These are phyloP conservation scores for Entelurus aequoreus DNA, from an alignment of 2,113 vertebrate species.

Conservation along the genomic window DNA sequence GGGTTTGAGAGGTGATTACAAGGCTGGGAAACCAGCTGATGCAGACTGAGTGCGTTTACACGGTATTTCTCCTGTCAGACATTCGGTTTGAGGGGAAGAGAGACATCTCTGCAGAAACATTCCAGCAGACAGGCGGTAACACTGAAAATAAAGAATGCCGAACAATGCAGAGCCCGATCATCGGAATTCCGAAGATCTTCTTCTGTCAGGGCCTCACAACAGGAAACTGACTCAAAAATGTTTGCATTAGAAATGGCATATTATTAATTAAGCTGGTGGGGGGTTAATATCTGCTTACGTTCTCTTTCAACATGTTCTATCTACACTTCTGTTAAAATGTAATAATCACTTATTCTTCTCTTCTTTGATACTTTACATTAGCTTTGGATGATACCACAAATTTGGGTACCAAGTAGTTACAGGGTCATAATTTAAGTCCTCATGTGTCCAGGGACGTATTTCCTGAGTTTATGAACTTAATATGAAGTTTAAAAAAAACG, in stretches of 20 bases:
- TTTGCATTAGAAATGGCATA: conserved; percentile 64
- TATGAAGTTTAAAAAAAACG: too few species aligned
- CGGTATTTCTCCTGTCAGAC: conserved; percentile 48
- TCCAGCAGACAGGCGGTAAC: conserved; percentile 31
- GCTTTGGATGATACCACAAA: too few species aligned
- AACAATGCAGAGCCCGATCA: conserved; percentile 65
- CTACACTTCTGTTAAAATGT: too few species aligned
- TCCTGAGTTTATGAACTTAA: too few species aligned
- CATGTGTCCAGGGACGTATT: too few species aligned
- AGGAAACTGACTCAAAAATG: conserved; percentile 51
- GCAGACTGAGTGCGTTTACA: conserved; percentile 43
- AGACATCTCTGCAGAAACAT: conserved; percentile 41
- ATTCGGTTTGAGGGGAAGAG: conserved; percentile 46
- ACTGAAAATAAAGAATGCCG: conserved; percentile 49
- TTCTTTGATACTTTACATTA: too few species aligned
- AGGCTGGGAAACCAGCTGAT: conserved; percentile 56
- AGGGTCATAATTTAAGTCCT: too few species aligned
- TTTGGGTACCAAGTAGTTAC: too few species aligned
- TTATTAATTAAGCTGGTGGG: conserved; percentile 74
- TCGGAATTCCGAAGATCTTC: conserved; percentile 67
- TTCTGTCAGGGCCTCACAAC: conserved; percentile 59
- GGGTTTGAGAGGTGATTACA: conserved; percentile 69
- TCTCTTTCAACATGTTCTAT: too few species aligned
- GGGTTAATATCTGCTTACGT: too few species aligned
- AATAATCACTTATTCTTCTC: too few species aligned